Base-by-base conservation (phyloP, 2,888 invertebrate species). In the Parelbella ahira region DNA sequence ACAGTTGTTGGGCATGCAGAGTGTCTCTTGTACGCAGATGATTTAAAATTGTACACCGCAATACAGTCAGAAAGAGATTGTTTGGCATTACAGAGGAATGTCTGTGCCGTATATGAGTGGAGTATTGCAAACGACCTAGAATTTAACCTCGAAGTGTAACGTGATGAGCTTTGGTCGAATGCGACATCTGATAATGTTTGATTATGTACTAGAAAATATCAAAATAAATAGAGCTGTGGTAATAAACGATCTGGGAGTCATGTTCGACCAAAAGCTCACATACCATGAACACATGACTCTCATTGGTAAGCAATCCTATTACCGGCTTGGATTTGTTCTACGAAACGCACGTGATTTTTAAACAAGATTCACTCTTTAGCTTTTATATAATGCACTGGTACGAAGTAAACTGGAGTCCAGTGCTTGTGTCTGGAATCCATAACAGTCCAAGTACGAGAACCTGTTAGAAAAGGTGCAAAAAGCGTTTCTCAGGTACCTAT, bases 391-490 rank as follows among this genome's bases (percentile, higher is more conserved):
- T n/a, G 2, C 7, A 2, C 8, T 23, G 3, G 23, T 23, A 2
- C 23, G 23, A 2, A 23, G 23, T n/a, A 23, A 23, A 23, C 8
- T 23, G 23, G 8, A 23, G 8, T 7, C 23, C 4, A 23, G 23
- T 8, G 1, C 23, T 3, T 23, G 23, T 4, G 8, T 23, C 1
- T 23, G 23, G 23, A 7, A 23, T 8, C 25, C 23, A 4, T 20
- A 20, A 3, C 15, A 24, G 5, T 9, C 10, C 5, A 8, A 3
- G 1, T 24, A 24, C 10, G 24, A 24, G 5, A 2, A 10, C 1
- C 4, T 24, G 1, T 2, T 24, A 4, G 24, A 24, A 60, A 15
- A 15, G 15, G 4, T 15, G 2, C 15, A 15, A 15, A 15, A 15
- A 15, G 15, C 15, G 4, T 15, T 6, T 1, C 1, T 21, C 2